These are phyloP conservation scores for Harmothoe impar DNA, from an alignment of 2,888 invertebrate species.

Conservation along the genomic window DNA sequence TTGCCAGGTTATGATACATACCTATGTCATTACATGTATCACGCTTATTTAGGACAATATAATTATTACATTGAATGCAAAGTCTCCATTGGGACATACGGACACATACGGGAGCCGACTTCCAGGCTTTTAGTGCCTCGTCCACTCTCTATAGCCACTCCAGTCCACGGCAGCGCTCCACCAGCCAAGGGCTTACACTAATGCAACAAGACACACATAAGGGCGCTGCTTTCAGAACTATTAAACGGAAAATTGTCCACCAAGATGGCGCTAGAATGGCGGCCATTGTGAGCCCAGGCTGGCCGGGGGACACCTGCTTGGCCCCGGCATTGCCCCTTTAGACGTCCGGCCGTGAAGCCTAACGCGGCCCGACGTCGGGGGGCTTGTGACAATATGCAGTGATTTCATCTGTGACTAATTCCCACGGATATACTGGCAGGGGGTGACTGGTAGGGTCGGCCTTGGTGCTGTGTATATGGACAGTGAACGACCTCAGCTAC, in stretches of 20 bases:
- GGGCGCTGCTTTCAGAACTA: conserved; percentile 8
- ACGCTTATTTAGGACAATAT: no score
- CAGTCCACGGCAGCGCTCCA: no score
- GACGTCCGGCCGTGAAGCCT: background rate
- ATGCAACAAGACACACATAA: conserved; percentile 54
- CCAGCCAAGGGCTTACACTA: background rate
- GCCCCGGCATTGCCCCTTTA: background rate
- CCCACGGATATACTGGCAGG: background rate
- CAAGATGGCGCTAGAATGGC: conserved; percentile 28
- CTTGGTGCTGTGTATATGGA: no score
- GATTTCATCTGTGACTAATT: conserved; percentile 56
- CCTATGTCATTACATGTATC: no score
- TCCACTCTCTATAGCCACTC: background rate
- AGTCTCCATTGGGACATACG: no score
- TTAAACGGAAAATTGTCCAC: conserved; percentile 54
- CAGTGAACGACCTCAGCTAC: no score
- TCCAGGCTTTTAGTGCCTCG: no score
- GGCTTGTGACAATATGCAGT: conserved; percentile 55
- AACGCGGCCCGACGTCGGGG: conserved; percentile 7
- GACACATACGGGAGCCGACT: no score
- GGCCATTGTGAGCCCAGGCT: background rate
- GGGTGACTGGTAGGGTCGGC: background rate
- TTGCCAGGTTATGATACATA: no score
- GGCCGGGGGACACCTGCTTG: conserved; percentile 9
- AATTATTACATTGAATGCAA: no score